phyloP scores from a whole-genome alignment of 2,797 vertebrate species.

The Agapornis canus region DNA sequence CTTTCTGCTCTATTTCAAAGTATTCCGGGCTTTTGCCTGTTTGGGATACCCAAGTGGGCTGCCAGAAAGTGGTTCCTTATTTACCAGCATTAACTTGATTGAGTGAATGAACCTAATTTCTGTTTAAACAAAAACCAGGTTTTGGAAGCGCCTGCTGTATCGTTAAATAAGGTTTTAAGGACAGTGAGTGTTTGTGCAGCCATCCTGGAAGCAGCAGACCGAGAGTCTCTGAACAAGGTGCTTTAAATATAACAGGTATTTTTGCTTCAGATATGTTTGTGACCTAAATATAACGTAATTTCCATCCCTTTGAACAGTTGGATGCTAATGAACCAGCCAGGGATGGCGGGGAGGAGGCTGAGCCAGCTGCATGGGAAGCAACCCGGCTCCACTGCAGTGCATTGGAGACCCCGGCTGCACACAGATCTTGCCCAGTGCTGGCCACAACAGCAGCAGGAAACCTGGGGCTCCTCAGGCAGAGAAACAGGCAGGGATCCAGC shows the following conservation, averaged over 20 bases:
- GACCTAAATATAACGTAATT: constrained; percentile 73
- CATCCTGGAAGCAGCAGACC: not conserved
- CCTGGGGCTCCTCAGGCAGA: not conserved
- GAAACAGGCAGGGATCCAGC: not conserved
- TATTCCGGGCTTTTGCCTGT: not conserved
- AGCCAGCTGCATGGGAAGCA: constrained; percentile 32
- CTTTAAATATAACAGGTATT: constrained; percentile 57
- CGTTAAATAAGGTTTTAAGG: not conserved
- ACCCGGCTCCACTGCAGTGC: not conserved
- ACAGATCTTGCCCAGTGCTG: not conserved
- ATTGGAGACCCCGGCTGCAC: not conserved
- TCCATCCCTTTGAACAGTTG: constrained; percentile 72
- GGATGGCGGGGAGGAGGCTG: constrained; percentile 58
- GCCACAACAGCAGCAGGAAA: not conserved
- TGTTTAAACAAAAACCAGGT: not conserved
- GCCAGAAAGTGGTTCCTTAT: not conserved
- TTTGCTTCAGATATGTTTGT: constrained; percentile 65
- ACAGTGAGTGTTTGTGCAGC: not conserved
- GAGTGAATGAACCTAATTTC: not conserved
- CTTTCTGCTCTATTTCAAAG: not conserved
- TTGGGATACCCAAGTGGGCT: not conserved
- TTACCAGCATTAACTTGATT: not conserved
- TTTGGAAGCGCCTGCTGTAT: not conserved
- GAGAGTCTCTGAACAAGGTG: not conserved
- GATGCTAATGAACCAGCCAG: constrained; percentile 67